Percentiles rank a stretch among this genome's conserved stretches.
Evolutionary conservation across 2,888 invertebrate genomes (phyloP).

Genomic region (Pyralis farinalis): DNA sequence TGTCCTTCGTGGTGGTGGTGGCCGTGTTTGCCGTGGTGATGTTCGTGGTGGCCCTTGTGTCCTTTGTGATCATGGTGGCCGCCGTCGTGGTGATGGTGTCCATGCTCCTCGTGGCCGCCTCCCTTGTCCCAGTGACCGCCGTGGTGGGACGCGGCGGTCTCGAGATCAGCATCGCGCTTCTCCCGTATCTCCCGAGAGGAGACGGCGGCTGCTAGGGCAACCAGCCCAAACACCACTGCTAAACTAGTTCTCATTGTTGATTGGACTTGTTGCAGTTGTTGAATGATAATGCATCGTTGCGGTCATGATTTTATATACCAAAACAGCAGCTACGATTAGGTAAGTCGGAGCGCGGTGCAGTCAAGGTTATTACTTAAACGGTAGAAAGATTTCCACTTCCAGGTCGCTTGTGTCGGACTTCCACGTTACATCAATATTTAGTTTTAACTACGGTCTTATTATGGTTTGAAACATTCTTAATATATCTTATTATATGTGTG

Average conservation of each 20-base stretch:
- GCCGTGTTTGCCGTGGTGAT: constrained; percentile 85
- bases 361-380: constrained; percentile 51
- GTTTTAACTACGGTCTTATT: neutral
- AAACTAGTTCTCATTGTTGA: constrained; percentile 58
- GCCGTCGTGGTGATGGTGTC: constrained; percentile 82
- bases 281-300: constrained; percentile 56
- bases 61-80: constrained; percentile 85
- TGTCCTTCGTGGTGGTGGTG: constrained; percentile 85
- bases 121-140: constrained; percentile 67
- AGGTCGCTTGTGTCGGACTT: constrained; percentile 18
- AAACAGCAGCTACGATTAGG: constrained; percentile 43
- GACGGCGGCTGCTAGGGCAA: constrained; percentile 71
- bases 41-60: constrained; percentile 84
- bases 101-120: constrained; percentile 83
- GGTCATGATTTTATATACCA: constrained; percentile 66
- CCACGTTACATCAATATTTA: constrained; percentile 1
- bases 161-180: constrained; percentile 73
- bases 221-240: constrained; percentile 57
- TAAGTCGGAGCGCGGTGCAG: constrained; percentile 47
- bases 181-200: constrained; percentile 73
- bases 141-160: constrained; percentile 66
- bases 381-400: constrained; percentile 50
- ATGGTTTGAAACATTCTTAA: no score
- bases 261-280: constrained; percentile 41
- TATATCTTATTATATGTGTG: no score